Base-by-base conservation (phyloP, 2,113 vertebrate genomes). In the Petaurus breviceps region DNA sequence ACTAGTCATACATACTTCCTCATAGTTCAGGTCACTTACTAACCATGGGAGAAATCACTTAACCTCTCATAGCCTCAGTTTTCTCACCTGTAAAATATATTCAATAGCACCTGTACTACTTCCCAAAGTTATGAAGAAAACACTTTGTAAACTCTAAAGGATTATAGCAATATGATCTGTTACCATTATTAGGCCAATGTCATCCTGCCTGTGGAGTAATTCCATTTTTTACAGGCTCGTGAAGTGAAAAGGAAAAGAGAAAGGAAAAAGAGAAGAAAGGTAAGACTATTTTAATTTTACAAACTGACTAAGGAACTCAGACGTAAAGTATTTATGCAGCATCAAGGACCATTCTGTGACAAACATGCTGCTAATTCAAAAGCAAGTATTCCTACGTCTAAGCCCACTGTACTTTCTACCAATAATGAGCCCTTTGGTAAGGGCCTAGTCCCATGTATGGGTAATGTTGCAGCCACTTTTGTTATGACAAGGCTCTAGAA, bases 221-320 rank as follows among this genome's bases (percentile, higher is more conserved):
- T 84, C n/a, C n/a, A 43, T 43, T 84, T 84, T 43, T 61, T 55
- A 77, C 0, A 53, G 49, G 77, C 7, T 25, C n/a, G 68, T 47
- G 5, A n/a, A n/a, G 25, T 11, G 8, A 0, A 7, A 3, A 3
- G 3, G 49, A 37, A n/a, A 9, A 19, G 51, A 10, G 14, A 37
- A 51, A 24, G 3, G 3, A 1, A 61, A 14, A 4, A 49, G 6
- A 11, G 31, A 53, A 4, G 31, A 26, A 7, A 37, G 31, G 53
- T 43, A 28, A 0, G 23, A 43, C 24, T 51, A 28, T 61, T 54
- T 19, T 19, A 11, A 2, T 37, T 49, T 26, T 11, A n/a, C 61
- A 37, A 26, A 16, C 37, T 16, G 26, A 14, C 6, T 0, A 46
- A 92, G 53, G 52, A 52, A 37, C 37, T 0, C 1, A 47, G 14